A percentile compares a stretch with the other conserved stretches of the same genome.
Conservation (phyloP, 1,140 invertebrate genomes). For the Bombus pascuorum region DNA sequence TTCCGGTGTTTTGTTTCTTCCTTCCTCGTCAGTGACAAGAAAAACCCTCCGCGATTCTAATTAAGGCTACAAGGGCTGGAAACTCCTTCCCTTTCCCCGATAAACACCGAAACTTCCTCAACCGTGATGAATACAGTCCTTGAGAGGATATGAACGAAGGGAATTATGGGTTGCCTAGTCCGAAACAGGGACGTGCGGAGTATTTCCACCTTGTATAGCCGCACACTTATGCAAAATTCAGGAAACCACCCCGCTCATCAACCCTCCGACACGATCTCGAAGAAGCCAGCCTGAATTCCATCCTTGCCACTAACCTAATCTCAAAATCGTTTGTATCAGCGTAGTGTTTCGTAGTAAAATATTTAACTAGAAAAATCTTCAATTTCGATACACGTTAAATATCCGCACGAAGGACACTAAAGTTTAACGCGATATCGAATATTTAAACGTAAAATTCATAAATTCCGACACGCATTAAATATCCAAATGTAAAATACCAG, state of each 20-base stretch:
- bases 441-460: no score
- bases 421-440: no score
- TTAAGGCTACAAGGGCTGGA: background rate
- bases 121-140: background rate
- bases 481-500: no score
- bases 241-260: background rate
- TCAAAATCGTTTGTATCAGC: background rate
- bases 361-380: background rate
- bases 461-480: no score
- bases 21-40: background rate
- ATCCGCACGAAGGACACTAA: no score
- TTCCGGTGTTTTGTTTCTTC: background rate
- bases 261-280: background rate
- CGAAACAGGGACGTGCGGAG: background rate
- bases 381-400: no score
- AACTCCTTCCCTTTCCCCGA: background rate
- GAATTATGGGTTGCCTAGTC: background rate
- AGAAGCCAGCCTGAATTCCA: background rate
- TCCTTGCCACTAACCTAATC: background rate
- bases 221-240: background rate
- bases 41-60: background rate
- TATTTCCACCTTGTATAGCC: background rate
- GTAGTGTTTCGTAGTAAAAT: background rate
- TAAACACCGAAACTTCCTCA: background rate
- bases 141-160: background rate